A percentile compares a stretch with the other conserved stretches of the same genome.
phyloP scores from a whole-genome alignment of 2,113 vertebrate species.

The Hippocampus abdominalis region DNA sequence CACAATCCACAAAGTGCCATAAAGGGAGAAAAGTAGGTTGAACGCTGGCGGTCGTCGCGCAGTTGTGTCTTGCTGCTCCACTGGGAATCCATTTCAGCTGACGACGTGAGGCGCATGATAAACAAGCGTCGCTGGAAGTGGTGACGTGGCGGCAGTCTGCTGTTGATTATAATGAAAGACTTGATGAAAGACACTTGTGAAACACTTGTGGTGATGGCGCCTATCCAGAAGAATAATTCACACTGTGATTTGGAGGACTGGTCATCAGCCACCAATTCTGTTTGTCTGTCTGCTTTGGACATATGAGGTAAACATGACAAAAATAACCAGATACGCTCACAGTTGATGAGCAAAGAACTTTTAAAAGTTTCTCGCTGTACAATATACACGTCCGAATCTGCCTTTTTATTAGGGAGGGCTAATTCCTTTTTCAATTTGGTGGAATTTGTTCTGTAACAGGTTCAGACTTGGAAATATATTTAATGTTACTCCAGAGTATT shows the following conservation, averaged over 20 bases:
- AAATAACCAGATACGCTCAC: neutral
- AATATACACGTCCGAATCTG: neutral
- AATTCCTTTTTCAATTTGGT: neutral
- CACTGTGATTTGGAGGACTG: conserved; percentile 2
- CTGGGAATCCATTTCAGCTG: conserved; percentile 49
- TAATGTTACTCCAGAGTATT: too few relatives aligned
- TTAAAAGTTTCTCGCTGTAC: neutral
- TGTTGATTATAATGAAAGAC: conserved; percentile 31
- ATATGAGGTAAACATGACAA: neutral
- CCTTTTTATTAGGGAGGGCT: neutral
- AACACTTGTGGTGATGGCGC: neutral
- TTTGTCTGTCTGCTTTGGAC: neutral
- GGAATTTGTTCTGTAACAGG: neutral
- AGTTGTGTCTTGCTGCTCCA: conserved; percentile 28
- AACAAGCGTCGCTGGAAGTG: conserved; percentile 18
- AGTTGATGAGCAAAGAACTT: neutral
- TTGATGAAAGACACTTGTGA: conserved; percentile 28
- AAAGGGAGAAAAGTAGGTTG: conserved; percentile 38
- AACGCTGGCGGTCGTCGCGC: conserved; percentile 19
- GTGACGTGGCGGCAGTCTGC: conserved; percentile 2
- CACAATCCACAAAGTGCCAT: conserved; percentile 10
- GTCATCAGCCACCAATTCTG: neutral
- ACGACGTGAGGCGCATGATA: conserved; percentile 24
- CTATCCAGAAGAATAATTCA: neutral
- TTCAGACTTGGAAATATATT: too few relatives aligned